These are phyloP conservation scores for Spodoptera frugiperda DNA, from an alignment of 1,140 invertebrate species.

Conservation along the genomic window DNA sequence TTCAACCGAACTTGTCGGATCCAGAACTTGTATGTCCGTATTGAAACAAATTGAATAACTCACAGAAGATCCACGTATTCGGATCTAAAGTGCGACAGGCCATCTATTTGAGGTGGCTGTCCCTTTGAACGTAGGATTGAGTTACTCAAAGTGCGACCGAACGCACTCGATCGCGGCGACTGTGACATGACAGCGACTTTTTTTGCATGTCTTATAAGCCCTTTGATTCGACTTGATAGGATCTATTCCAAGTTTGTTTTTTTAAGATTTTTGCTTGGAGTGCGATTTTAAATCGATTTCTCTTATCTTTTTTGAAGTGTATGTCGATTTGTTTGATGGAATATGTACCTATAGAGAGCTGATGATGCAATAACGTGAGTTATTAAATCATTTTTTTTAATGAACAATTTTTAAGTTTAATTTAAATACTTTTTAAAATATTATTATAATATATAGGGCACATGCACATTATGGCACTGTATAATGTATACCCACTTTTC, in stretches of 20 bases:
- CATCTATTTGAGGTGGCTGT: slow-evolving; percentile 75
- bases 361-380: no score
- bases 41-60: slow-evolving; percentile 81
- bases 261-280: neutral
- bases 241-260: neutral
- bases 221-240: slow-evolving; percentile 47
- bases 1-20: slow-evolving; percentile 12
- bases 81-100: slow-evolving; percentile 71
- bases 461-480: no score
- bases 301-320: no score
- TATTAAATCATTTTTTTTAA: no score
- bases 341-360: no score
- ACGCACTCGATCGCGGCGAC: slow-evolving; percentile 17
- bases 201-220: slow-evolving; percentile 43
- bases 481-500: no score
- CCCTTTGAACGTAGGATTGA: slow-evolving; percentile 74
- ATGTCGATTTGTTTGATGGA: no score
- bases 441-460: no score
- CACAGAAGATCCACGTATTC: slow-evolving; percentile 78
- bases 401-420: no score
- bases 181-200: slow-evolving; percentile 21
- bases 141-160: slow-evolving; percentile 63
- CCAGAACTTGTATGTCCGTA: slow-evolving; percentile 56
- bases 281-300: neutral
- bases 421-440: no score